Evolutionary conservation across 2,888 invertebrate species (phyloP), one percentile per base, ranked within the genome.

Genomic region (Boloria euphrosyne): DNA sequence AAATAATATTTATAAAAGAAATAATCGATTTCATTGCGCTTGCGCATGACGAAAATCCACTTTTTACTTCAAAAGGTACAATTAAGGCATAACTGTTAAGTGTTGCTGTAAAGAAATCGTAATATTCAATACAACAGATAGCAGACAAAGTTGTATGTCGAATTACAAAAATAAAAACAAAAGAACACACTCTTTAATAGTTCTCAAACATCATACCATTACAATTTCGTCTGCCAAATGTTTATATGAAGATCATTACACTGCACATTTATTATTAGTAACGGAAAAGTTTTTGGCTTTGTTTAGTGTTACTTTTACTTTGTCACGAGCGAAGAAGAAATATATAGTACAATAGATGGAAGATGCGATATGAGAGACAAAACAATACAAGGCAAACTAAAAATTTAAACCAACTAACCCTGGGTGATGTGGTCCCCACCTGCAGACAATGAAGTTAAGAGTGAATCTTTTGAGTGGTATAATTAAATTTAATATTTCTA

Each of bases 401-500:
- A 59, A 59, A 59, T 50, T 38, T 49, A 13, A 50, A 53, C 31
- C 27, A 59, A 59, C 59, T 49, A 50, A 59, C 59, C 59, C 59
- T 59, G 59, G 59, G 59, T 17, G 59, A 49, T 59, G 59, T 13
- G 59, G 59, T 49, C 59, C 59, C 59, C 49, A 59, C 59, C 59
- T 59, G 59, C 17, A 31, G 59, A 59, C 49, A 59, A 59, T 49
- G 59, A 38, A 59, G 49, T 59, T n/a, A 14, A 14, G 16, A 14
- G 18, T 50, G 49, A 59, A 59, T 59, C n/a, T 50, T 59, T 49
- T 59, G 47, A 27, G 16, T 16, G 7, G 16, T 6, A 49, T 16
- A n/a, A 49, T 49, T 27, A 17, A 38, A 18, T 38, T 38, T 38
- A 7, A 38, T 38, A 38, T 10, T 10, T 27, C 46, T 57, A 57